Evolutionary conservation across 2,888 invertebrate genomes (phyloP), one percentile per base, ranked within the genome.

Genomic region (Oeneis ivallda): DNA sequence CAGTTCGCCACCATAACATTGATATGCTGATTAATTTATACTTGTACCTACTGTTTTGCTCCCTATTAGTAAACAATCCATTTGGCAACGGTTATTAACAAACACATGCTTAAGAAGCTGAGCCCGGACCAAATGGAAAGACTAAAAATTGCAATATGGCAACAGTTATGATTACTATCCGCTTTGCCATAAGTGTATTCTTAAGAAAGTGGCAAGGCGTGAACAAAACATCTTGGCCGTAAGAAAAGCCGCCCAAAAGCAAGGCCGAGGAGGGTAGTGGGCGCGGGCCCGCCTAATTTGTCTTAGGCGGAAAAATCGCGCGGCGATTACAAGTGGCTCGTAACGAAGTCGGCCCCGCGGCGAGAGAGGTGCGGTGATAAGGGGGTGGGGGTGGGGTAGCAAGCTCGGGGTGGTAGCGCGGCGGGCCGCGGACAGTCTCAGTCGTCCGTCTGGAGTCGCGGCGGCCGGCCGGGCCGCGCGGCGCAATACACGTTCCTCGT

Each of bases 251-350:
- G 87, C 86, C 89, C 89, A 86, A 85, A 82, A 75, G 81, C 77
- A 80, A 80, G 79, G 74, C 71, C 66, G 75, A 72, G 79, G 75
- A 78, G 79, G 77, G 79, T 75, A 83, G 83, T 80, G 82, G 82
- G 81, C 79, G 76, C 74, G 76, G 85, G 85, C 80, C 88, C 86
- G 88, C 90, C 89, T 92, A 92, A 92, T 91, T 91, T 89, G 87
- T 91, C 91, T 92, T 89, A 90, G 91, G 89, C 90, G 90, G 90
- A 91, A 92, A 91, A 92, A 92, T 90, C 89, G 89, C 86, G 83
- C 83, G 86, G 87, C 87, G 87, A 90, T 91, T 89, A 91, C 91
- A 91, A 91, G 91, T 92, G 90, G 89, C 89, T 89, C 89, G 89
- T 91, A 92, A 92, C 91, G 91, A 92, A 92, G 90, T 89, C 89